Evolutionary conservation across 2,797 vertebrate species (phyloP).

Genomic region (Denticeps clupeoides): DNA sequence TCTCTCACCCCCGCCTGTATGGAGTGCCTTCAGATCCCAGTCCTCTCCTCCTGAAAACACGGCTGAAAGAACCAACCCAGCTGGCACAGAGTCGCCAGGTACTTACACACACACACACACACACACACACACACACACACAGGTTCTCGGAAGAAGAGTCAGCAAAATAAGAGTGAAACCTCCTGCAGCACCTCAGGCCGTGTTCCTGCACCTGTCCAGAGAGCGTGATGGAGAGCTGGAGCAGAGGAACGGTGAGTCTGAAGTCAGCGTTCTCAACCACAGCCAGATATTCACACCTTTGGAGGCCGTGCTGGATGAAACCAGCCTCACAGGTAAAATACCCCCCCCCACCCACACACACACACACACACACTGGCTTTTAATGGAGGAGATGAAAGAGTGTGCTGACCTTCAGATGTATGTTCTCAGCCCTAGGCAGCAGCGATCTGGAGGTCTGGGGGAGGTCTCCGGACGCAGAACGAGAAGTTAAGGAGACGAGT

Average conservation of each 20-base stretch:
- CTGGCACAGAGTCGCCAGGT: conserved; percentile 4
- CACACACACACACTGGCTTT: too few species aligned
- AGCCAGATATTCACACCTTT: conserved; percentile 23
- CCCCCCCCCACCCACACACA: too few species aligned
- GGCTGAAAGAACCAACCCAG: conserved; percentile 4
- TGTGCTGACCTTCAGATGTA: too few species aligned
- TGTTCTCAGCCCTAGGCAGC: conserved; percentile 1
- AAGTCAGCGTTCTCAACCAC: conserved; percentile 13
- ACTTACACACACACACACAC: background rate
- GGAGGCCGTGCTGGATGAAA: conserved; percentile 25
- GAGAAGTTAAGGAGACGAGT: background rate
- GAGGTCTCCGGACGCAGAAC: conserved; percentile 13
- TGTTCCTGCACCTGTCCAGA: conserved; percentile 23
- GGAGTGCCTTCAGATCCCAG: background rate
- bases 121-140: background rate
- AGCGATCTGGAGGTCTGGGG: conserved; percentile 29
- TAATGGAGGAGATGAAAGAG: too few species aligned
- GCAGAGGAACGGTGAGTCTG: too few species aligned
- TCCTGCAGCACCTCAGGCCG: conserved; percentile 9
- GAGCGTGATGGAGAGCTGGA: conserved; percentile 20
- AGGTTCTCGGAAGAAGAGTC: background rate
- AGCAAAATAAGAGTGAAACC: too few species aligned
- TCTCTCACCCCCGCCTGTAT: background rate
- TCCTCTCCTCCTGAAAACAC: conserved; percentile 3
- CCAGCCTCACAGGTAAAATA: conserved; percentile 18